These are phyloP conservation scores for Tapirus indicus DNA, from an alignment of 2,797 vertebrate species.

Conservation along the genomic window DNA sequence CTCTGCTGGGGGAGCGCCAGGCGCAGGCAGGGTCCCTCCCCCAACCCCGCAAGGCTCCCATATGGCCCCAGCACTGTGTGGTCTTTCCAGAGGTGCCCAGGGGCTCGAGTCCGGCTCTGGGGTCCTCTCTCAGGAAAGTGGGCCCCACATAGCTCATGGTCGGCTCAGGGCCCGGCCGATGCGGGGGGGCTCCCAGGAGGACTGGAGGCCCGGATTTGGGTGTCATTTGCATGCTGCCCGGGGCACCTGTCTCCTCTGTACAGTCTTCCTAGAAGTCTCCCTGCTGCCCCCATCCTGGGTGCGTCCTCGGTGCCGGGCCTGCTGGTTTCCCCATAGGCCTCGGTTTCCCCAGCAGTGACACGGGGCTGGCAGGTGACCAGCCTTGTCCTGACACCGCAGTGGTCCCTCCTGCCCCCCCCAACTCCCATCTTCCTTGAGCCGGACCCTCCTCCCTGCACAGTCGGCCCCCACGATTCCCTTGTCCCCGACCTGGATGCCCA, in stretches of 20 bases:
- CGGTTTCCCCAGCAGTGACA: neutral
- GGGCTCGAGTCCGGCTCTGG: neutral
- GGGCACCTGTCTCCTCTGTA: neutral
- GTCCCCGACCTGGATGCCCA: neutral
- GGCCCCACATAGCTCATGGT: accelerated
- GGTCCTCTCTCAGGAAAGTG: no score
- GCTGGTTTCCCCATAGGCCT: neutral
- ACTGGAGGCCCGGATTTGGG: accelerated
- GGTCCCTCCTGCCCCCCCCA: neutral
- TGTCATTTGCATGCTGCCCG: neutral
- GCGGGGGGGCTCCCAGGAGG: neutral
- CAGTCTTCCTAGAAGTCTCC: neutral
- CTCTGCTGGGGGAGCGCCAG: accelerated
- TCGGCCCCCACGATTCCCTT: accelerated
- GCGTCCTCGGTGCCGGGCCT: accelerated
- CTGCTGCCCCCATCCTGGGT: neutral
- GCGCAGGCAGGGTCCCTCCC: neutral
- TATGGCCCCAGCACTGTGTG: accelerated
- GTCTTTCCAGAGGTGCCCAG: neutral
- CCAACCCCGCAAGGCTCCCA: neutral
- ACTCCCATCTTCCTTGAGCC: neutral
- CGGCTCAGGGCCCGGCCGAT: no score
- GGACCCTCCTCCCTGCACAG: neutral
- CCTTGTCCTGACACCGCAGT: neutral
- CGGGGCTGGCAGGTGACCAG: neutral